Base-by-base conservation (phyloP, 2,113 vertebrate genomes). In the Hoplias malabaricus region DNA sequence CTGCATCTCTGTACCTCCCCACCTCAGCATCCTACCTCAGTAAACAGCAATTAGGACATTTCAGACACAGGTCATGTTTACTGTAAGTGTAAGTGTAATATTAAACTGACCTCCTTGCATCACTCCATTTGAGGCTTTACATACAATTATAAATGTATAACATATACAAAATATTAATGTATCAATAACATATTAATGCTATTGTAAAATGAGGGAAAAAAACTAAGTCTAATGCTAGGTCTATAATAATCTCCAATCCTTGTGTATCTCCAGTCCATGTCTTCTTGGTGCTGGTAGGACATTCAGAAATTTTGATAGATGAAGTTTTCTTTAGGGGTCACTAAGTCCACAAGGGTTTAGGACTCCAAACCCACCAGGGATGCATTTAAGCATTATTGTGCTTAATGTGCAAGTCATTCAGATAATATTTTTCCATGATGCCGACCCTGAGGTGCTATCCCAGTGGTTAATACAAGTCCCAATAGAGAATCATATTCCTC, bases 371-470 rank as follows among this genome's bases (percentile, higher is more conserved):
- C 53, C 21, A 65, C 36, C 62, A 67, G 66, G 69, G 50, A 63
- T 31, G 16, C 23, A 50, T 4, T 33, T 23, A n/a, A 50, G 27
- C 25, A 53, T 29, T 21, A 31, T 4, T 16, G 36, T 33, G 14
- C 27, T 8, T 6, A 54, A 36, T 29, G 25, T 73, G 25, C 59
- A 63, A 43, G 65, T 63, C 46, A 50, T 63, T 8, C 13, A 29
- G 69, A 61, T 10, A 38, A 66, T 61, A 67, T 29, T 34, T 69
- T 56, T 73, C 43, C 71, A 59, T 57, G 48, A 54, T 0, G 33
- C 25, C 5, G 59, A 69, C 54, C 70, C n/a, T 21, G 19, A 54
- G 46, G 34, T n/a, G 23, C 38, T 57, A 21, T 69, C 54, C 42
- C 75, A 63, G 65, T 9, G 25, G 43, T 42, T 19, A 63, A 42